Conservation (phyloP, 2,113 vertebrate species). For the Cyprinodon tularosa region DNA sequence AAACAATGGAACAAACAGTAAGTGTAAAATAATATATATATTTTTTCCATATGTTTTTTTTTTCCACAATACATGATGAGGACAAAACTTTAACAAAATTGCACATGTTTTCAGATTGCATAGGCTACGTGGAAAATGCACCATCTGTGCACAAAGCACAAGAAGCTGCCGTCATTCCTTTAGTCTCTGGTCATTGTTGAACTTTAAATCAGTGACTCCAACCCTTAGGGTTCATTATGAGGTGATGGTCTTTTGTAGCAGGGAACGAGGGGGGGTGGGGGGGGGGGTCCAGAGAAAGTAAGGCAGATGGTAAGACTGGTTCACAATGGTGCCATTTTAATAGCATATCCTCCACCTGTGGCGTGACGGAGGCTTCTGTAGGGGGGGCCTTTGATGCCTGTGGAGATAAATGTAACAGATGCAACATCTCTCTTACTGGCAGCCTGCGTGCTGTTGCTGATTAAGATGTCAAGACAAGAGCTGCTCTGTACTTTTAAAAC, state of each 20-base stretch:
- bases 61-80: neutral
- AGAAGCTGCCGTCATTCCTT: conserved; percentile 59
- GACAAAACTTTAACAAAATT: neutral
- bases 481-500: conserved; percentile 34
- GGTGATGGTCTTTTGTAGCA: conserved; percentile 66
- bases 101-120: neutral
- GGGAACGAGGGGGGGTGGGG: conserved; percentile 43
- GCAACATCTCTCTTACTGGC: conserved; percentile 58
- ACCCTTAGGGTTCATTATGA: conserved; percentile 65
- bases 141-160: conserved; percentile 69
- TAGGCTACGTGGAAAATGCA: conserved; percentile 42
- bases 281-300: conserved; percentile 47
- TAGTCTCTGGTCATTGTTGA: conserved; percentile 51
- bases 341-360: conserved; percentile 73
- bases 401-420: conserved; percentile 55
- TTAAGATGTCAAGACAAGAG: conserved; percentile 60
- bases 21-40: too few relatives aligned
- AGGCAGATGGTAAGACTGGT: conserved; percentile 62
- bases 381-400: conserved; percentile 55
- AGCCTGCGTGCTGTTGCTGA: conserved; percentile 42
- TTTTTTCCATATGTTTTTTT: neutral
- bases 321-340: conserved; percentile 69
- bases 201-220: conserved; percentile 76
- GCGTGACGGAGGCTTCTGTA: conserved; percentile 64
- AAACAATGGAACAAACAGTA: neutral